These are phyloP conservation scores for Asbolus verrucosus DNA, from an alignment of 1,140 invertebrate species.

Conservation along the genomic window DNA sequence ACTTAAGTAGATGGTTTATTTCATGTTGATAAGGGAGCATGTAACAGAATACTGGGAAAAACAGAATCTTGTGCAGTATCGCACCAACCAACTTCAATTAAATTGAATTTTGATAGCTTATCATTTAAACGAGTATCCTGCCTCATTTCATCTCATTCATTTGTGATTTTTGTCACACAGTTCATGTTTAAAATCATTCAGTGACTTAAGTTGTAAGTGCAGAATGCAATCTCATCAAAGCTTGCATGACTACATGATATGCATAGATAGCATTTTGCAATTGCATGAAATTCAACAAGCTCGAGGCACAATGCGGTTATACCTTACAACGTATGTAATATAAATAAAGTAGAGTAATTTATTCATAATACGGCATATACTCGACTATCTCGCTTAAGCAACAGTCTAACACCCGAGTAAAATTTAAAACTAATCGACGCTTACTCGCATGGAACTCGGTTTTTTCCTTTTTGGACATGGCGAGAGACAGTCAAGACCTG, in stretches of 20 bases:
- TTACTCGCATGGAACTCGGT: slow-evolving; percentile 22
- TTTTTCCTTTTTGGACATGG: slow-evolving; percentile 27
- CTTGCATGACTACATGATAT: slow-evolving; percentile 37
- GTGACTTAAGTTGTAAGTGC: slow-evolving; percentile 26
- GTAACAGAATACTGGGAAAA: too few relatives aligned
- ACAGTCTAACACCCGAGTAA: slow-evolving; percentile 21
- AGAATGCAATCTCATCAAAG: slow-evolving; percentile 36
- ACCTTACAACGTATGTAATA: slow-evolving; percentile 36
- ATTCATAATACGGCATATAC: slow-evolving; percentile 30
- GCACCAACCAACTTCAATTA: not conserved
- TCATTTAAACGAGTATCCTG: too few relatives aligned
- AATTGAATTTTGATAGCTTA: too few relatives aligned
- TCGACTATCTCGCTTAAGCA: slow-evolving; percentile 29
- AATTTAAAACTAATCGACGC: slow-evolving; percentile 33
- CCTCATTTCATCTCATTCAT: not conserved
- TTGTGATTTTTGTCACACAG: not conserved
- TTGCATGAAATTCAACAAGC: slow-evolving; percentile 33
- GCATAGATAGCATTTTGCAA: slow-evolving; percentile 37
- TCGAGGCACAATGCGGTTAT: slow-evolving; percentile 27
- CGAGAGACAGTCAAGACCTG: slow-evolving; percentile 24
- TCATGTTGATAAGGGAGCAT: too few relatives aligned
- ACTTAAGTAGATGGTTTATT: not conserved
- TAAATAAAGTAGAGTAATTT: slow-evolving; percentile 32
- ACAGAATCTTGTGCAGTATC: too few relatives aligned
- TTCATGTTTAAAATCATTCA: slow-evolving; percentile 17